Evolutionary conservation across 2,113 vertebrate species (phyloP).

Genomic region (Alces alces): DNA sequence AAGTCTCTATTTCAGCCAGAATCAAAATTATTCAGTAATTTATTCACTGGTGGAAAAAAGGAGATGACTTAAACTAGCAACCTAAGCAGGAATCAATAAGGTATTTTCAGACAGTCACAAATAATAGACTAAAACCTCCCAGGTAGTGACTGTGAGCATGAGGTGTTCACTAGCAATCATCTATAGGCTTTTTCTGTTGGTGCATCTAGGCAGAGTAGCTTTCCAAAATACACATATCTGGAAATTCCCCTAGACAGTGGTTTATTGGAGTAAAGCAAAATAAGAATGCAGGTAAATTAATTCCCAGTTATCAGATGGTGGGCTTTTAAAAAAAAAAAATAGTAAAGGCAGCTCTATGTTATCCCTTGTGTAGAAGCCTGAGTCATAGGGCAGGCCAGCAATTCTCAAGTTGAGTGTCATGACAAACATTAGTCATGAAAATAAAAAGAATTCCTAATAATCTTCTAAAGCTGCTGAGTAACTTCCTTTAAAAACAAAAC

Average conservation of each 20-base stretch:
- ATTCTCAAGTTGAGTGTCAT: not conserved
- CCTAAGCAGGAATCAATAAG: not conserved
- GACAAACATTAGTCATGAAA: not conserved
- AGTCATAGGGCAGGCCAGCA: not conserved
- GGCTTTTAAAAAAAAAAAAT: too few species aligned
- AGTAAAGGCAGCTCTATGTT: not conserved
- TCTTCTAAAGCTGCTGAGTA: not conserved
- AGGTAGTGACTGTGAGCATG: not conserved
- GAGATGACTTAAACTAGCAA: not conserved
- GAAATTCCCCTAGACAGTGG: not conserved
- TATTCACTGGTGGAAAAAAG: not conserved
- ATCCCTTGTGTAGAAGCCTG: not conserved
- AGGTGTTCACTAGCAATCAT: not conserved
- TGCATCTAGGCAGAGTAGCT: not conserved
- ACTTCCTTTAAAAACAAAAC: not conserved
- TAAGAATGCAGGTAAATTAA: not conserved
- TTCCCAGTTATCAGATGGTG: not conserved
- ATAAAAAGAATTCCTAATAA: not conserved
- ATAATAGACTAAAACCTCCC: not conserved
- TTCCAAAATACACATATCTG: not conserved
- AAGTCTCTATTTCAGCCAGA: not conserved
- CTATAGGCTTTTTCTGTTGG: not conserved
- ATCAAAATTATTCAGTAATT: not conserved
- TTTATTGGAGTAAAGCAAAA: not conserved
- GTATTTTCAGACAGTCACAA: not conserved